Conservation (phyloP, 2,888 invertebrate genomes). For the Antitype chi region DNA sequence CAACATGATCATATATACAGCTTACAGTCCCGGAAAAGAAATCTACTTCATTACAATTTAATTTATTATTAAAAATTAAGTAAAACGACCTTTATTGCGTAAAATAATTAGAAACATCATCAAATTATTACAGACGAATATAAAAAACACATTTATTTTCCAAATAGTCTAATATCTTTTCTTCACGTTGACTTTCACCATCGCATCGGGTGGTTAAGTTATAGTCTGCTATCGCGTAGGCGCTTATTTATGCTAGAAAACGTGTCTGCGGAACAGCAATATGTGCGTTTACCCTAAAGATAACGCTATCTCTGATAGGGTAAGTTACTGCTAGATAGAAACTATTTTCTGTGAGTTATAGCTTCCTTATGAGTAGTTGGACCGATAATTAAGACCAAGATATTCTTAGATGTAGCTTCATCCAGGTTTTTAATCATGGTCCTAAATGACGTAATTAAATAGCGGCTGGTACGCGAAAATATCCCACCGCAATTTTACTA, state of each 20-base stretch:
- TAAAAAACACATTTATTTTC: conserved; percentile 20
- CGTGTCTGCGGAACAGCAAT: conserved; percentile 62
- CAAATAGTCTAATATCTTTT: not conserved
- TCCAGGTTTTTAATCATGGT: not conserved
- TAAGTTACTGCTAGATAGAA: conserved; percentile 48
- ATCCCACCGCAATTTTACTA: no score
- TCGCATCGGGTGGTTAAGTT: conserved; percentile 44
- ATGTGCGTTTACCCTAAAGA: conserved; percentile 67
- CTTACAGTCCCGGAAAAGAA: not conserved
- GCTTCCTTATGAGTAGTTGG: conserved; percentile 34
- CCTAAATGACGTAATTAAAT: not conserved
- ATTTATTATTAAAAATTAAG: not conserved
- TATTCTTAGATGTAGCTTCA: not conserved
- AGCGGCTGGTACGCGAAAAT: no score
- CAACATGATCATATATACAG: not conserved
- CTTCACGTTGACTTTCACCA: conserved; percentile 61
- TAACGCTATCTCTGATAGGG: conserved; percentile 56
- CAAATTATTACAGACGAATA: not conserved
- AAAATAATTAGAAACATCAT: not conserved
- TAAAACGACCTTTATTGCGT: not conserved
- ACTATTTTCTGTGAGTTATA: conserved; percentile 53
- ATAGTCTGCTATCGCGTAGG: conserved; percentile 65
- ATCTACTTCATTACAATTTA: not conserved
- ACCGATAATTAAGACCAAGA: conserved; percentile 31
- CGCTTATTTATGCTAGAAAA: conserved; percentile 71